phyloP scores from a whole-genome alignment of 2,888 invertebrate species.

The Thymelicus lineola region DNA sequence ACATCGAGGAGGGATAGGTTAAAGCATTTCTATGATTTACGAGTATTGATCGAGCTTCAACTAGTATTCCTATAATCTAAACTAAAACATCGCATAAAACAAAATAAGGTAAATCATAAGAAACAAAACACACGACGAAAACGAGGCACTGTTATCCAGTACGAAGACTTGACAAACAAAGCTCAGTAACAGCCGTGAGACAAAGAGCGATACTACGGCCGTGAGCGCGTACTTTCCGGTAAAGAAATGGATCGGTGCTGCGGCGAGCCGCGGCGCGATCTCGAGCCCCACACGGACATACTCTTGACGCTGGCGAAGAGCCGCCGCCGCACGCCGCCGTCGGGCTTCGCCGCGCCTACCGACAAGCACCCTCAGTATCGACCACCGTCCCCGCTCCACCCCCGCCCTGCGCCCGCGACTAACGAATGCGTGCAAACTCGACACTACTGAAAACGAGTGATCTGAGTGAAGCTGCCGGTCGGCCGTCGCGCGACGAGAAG shows the following conservation, averaged over 20 bases:
- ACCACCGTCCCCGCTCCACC: conserved; percentile 73
- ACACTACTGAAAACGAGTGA: conserved; percentile 82
- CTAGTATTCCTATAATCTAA: conserved; percentile 71
- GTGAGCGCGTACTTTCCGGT: conserved; percentile 91
- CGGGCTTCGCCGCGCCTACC: conserved; percentile 83
- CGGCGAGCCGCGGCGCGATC: conserved; percentile 87
- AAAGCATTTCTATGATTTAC: conserved; percentile 68
- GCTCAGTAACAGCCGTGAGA: conserved; percentile 72
- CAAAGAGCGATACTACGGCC: conserved; percentile 76
- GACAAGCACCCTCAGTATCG: conserved; percentile 79
- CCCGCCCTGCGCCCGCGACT: conserved; percentile 78
- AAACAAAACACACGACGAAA: conserved; percentile 76
- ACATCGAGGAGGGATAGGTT: conserved; percentile 68
- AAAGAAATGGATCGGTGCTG: conserved; percentile 94
- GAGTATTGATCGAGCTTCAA: conserved; percentile 71
- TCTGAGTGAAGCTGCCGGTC: conserved; percentile 72
- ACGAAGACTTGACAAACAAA: conserved; percentile 78
- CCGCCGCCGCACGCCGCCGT: conserved; percentile 89
- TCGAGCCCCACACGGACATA: conserved; percentile 90
- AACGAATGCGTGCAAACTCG: conserved; percentile 78
- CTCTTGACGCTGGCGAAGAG: conserved; percentile 93
- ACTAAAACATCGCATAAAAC: conserved; percentile 78
- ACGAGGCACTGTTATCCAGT: conserved; percentile 73
- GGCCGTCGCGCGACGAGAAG: conserved; percentile 54
- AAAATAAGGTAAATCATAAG: conserved; percentile 63